Conservation (phyloP, 2,888 invertebrate species). For the Cryptocheilus praepositus region DNA sequence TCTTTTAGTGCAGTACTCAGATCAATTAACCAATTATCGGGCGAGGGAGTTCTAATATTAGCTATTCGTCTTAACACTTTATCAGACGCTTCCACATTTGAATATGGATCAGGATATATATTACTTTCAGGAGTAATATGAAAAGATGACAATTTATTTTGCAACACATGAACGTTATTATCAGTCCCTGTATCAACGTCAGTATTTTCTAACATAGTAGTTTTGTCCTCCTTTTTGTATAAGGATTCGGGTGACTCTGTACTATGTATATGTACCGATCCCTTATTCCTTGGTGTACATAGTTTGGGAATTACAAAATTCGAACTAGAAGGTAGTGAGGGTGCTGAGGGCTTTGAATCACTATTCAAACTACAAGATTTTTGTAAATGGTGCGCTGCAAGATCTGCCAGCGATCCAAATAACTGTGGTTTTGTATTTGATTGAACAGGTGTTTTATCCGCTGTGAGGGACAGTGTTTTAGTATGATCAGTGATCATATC, state of each 20-base stretch:
- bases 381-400: slow-evolving; percentile 67
- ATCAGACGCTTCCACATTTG: too few species aligned
- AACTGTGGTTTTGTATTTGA: slow-evolving; percentile 31
- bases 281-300: slow-evolving; percentile 31
- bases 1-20: slow-evolving; percentile 70
- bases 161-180: neutral
- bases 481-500: slow-evolving; percentile 31
- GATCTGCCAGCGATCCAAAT: slow-evolving; percentile 64
- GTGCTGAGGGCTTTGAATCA: slow-evolving; percentile 19
- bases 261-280: too few species aligned
- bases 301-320: slow-evolving; percentile 61
- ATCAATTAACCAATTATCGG: slow-evolving; percentile 71
- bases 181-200: neutral
- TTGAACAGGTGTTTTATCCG: slow-evolving; percentile 3
- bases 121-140: slow-evolving; percentile 9
- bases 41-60: slow-evolving; percentile 36
- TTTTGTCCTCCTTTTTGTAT: neutral
- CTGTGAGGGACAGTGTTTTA: slow-evolving; percentile 19
- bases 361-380: slow-evolving; percentile 44
- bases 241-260: neutral
- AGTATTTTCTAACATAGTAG: neutral
- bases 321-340: slow-evolving; percentile 21
- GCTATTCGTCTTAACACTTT: neutral
- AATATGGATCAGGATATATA: slow-evolving; percentile 7
- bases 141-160: neutral